Evolutionary conservation across 2,888 invertebrate species (phyloP), one percentile per base, ranked within the genome.

Genomic region (Nomada fucata): DNA sequence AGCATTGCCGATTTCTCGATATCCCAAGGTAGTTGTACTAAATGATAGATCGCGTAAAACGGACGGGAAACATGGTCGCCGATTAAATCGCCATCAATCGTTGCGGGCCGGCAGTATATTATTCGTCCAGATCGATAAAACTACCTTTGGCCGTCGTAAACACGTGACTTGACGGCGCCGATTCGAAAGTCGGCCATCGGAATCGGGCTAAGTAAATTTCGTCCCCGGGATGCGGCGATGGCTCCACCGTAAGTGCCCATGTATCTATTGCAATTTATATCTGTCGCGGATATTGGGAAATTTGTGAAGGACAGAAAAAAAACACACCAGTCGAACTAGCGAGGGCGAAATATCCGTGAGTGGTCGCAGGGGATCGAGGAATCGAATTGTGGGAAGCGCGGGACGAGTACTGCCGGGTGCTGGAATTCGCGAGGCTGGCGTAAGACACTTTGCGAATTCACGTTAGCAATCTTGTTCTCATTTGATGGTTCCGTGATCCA

Each of bases 191-290:
- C 80, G 83, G 69, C 26, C 77, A 65, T 67, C 69, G 77, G 68
- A 65, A 57, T 64, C 50, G 71, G 61, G 64, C 55, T 79, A 77
- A 76, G 80, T 77, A 78, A 84, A 82, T 79, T 83, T 83, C 29
- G 29, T 55, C 55, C 67, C 20, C 74, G 67, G 7, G 36, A 7
- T 36, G 36, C 36, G 64, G 36, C 64, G 36, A 61, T 20, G 15
- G 44, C 20, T 63, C 36, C 44, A 63, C 44, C 63, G 13, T 13
- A 36, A 36, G 61, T 61, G 42, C 15, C 61, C 44, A 15, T 42
- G 2, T 13, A 20, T 7, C n/a, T 20, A 42, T 29, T 15, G n/a
- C 23, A 26, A 26, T 61, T 20, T 42, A 7, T 13, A 20, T 2
- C n/a, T 20, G 20, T 29, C 9, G n/a, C 23, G 20, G 3, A 15